These are phyloP conservation scores for Prionace glauca DNA, from an alignment of 2,797 vertebrate species.

Conservation along the genomic window DNA sequence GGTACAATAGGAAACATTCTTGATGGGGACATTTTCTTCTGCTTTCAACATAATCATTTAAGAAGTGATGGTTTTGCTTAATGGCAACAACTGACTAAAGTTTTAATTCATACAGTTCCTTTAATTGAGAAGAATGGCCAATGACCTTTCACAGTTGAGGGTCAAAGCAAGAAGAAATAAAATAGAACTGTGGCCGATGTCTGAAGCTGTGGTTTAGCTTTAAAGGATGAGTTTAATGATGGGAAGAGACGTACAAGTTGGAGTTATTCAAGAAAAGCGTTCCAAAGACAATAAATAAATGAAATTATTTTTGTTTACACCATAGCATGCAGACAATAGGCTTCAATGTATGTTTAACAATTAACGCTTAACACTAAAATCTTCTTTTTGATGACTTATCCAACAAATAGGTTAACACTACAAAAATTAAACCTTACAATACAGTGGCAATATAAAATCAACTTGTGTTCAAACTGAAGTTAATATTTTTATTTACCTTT, in stretches of 20 bases:
- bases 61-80: conserved; percentile 5
- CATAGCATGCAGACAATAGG: neutral
- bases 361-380: neutral
- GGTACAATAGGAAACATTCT: neutral
- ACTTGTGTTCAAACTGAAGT: too few species aligned
- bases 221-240: neutral
- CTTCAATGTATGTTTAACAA: neutral
- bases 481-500: neutral
- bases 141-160: neutral
- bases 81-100: too few species aligned
- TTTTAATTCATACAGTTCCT: neutral
- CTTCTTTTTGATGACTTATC: neutral
- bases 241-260: neutral
- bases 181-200: neutral
- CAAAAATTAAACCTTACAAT: neutral
- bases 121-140: neutral
- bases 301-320: neutral
- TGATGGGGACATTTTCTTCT: neutral
- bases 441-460: neutral
- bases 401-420: neutral
- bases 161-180: neutral
- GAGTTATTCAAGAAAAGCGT: neutral
- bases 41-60: neutral
- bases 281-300: neutral
- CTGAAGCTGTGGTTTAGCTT: neutral